Base-by-base conservation (phyloP, 2,888 invertebrate genomes). In the Lycaena phlaeas region DNA sequence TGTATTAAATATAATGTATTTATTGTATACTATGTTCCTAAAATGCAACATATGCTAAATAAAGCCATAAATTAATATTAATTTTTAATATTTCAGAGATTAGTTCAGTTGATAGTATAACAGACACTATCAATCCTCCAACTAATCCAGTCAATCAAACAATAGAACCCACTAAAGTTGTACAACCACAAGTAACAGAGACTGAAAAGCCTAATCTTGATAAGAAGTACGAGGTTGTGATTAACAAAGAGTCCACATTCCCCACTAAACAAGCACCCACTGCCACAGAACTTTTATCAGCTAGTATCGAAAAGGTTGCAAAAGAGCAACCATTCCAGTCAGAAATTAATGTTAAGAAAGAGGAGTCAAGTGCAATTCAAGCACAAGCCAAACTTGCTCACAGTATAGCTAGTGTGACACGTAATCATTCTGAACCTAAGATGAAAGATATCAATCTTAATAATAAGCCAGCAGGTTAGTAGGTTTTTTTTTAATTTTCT, bases 391-490 rank as follows among this genome's bases (percentile, higher is more conserved):
- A 82, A 64, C 61, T 82, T 50, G 75, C 79, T 47, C 78, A 79
- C 51, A 76, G 81, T 52, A 64, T 82, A 64, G 71, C 69, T 50
- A 74, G 74, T 59, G 67, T 72, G 49, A 59, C 69, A 52, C 64
- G 74, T 46, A 56, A 65, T 64, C 76, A 60, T 57, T 63, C 61
- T 67, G 77, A 78, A 43, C 51, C 59, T 56, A 79, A 71, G 54
- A 82, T 82, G 79, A 82, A 78, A 71, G 82, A 82, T 73, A 70
- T 77, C 56, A 78, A 81, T 54, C 64, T 74, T 46, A 81, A 77
- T 46, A 77, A 60, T 67, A 73, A 73, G 50, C 55, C 67, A 47
- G 59, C 73, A 69, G 82, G 82, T 82, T 56, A 51, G 69, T 68
- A 10, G 36, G 12, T 39, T 10, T 30, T 30, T 29, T 9, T 6